These are phyloP conservation scores for Melieria picta DNA, from an alignment of 2,888 invertebrate genomes.

Conservation along the genomic window DNA sequence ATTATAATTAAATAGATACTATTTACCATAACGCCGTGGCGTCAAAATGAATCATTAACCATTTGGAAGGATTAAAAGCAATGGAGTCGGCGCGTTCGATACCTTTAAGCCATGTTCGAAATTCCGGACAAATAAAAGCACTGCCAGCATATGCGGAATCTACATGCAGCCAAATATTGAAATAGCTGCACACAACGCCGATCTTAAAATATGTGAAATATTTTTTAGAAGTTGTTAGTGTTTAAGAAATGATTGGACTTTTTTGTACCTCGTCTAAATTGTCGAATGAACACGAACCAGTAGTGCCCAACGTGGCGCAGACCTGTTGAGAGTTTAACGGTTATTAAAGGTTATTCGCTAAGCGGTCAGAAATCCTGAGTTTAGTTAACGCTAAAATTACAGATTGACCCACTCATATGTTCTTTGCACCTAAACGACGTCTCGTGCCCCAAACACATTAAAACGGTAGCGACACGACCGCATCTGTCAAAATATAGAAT, in stretches of 20 bases:
- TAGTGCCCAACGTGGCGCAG: constrained; percentile 95
- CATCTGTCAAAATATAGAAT: too few species aligned
- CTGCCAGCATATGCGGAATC: constrained; percentile 99
- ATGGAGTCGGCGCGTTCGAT: constrained; percentile 94
- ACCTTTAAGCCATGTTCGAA: constrained; percentile 87
- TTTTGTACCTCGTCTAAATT: constrained; percentile 72
- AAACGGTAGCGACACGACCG: too few species aligned
- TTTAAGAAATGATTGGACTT: neutral
- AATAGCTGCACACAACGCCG: constrained; percentile 75
- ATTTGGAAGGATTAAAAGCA: constrained; percentile 98
- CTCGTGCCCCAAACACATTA: too few species aligned
- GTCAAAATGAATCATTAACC: constrained; percentile 99
- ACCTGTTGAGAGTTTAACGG: constrained; percentile 36
- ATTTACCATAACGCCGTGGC: constrained; percentile 98
- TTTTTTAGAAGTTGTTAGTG: neutral
- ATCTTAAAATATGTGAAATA: constrained; percentile 66
- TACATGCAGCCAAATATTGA: constrained; percentile 93
- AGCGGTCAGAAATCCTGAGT: too few species aligned
- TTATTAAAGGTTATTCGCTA: too few species aligned
- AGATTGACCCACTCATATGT: too few species aligned
- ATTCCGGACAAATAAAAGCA: constrained; percentile 96
- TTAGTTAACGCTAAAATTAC: too few species aligned
- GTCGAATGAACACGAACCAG: constrained; percentile 97
- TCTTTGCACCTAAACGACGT: too few species aligned
- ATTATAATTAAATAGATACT: constrained; percentile 36